Conservation (phyloP, 1,140 invertebrate species). For the Mamestra configurata region DNA sequence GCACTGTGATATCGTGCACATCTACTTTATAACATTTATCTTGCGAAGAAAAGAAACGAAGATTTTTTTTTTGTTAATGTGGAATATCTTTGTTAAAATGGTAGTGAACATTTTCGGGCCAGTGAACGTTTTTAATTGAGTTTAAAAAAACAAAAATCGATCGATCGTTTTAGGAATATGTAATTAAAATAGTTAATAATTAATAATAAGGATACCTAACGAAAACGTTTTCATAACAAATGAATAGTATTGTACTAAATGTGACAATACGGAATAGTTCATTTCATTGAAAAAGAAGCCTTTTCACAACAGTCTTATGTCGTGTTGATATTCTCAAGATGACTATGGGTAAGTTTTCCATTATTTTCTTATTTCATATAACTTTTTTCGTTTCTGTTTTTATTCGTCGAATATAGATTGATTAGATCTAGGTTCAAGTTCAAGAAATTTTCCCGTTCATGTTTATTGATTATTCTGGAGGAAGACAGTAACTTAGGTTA, state of each 20-base stretch:
- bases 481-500: too few species aligned
- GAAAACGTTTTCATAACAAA: conserved; percentile 20
- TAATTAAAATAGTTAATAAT: neutral
- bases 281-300: neutral
- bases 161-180: conserved; percentile 54
- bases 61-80: too few species aligned
- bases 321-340: conserved; percentile 53
- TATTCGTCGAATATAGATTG: neutral
- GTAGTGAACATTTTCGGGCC: neutral
- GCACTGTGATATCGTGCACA: conserved; percentile 71
- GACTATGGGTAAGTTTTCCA: conserved; percentile 74
- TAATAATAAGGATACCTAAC: conserved; percentile 13
- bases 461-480: too few species aligned
- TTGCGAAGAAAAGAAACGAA: neutral
- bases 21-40: conserved; percentile 56
- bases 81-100: neutral
- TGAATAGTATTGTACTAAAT: conserved; percentile 40
- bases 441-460: too few species aligned
- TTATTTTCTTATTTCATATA: neutral
- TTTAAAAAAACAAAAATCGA: conserved; percentile 47
- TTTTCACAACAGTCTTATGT: neutral
- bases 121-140: neutral
- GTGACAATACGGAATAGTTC: conserved; percentile 33
- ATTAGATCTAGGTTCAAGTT: neutral
- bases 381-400: neutral